Percentiles rank a stretch among this genome's conserved stretches.
Evolutionary conservation across 2,113 vertebrate genomes (phyloP).

Genomic region (Gymnocephalus cernua): DNA sequence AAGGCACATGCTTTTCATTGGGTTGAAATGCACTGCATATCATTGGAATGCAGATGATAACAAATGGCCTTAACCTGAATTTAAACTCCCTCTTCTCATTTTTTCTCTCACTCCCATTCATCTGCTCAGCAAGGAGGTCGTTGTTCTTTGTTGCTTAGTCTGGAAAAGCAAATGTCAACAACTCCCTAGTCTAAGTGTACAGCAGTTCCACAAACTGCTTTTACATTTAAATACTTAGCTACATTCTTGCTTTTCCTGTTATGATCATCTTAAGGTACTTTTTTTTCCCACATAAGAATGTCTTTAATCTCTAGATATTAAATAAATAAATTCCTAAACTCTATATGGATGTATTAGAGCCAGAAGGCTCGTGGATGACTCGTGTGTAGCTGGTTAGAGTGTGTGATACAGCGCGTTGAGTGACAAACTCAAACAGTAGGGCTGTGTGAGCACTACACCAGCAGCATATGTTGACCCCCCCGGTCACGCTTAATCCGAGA

Average conservation of each 20-base stretch:
- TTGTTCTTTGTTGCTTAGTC: conserved; percentile 30
- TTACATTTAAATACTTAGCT: conserved; percentile 31
- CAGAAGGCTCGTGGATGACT: neutral
- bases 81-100: conserved; percentile 9
- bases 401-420: conserved; percentile 21
- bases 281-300: neutral
- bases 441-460: conserved; percentile 33
- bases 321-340: neutral
- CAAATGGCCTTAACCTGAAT: conserved; percentile 12
- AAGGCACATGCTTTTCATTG: neutral
- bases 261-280: no score
- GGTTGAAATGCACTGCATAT: neutral
- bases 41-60: neutral
- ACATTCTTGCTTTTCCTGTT: conserved; percentile 11
- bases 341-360: neutral
- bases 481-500: conserved; percentile 69
- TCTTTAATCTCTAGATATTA: conserved; percentile 6
- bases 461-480: conserved; percentile 65
- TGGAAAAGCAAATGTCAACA: conserved; percentile 39
- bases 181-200: conserved; percentile 18
- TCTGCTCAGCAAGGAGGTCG: neutral
- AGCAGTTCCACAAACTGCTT: neutral
- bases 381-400: conserved; percentile 20
- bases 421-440: conserved; percentile 34
- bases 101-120: neutral